Conservation (phyloP, 1,140 invertebrate species). For the Heliconius himera region DNA sequence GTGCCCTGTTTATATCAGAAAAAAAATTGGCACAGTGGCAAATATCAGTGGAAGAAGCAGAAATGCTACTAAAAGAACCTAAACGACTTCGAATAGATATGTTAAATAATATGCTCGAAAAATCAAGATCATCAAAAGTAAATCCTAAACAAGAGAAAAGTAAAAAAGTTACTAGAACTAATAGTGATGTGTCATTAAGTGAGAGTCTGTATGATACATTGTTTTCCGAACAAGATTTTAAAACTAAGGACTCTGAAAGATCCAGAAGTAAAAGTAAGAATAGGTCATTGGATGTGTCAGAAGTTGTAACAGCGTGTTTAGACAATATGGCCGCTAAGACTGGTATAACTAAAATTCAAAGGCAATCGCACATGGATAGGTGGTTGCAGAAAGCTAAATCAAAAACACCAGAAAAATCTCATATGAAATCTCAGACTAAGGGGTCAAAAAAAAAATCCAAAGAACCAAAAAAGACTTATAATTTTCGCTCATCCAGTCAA, state of each 20-base stretch:
- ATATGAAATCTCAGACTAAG: conserved; percentile 50
- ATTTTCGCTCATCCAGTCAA: conserved; percentile 48
- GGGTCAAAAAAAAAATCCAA: conserved; percentile 42
- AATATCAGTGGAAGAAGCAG: conserved; percentile 84
- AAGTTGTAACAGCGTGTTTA: conserved; percentile 74
- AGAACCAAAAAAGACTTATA: conserved; percentile 47
- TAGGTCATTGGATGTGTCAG: conserved; percentile 71
- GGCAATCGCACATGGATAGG: conserved; percentile 78
- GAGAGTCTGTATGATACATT: conserved; percentile 77
- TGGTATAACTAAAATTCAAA: conserved; percentile 73
- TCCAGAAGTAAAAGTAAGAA: conserved; percentile 61
- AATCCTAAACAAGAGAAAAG: conserved; percentile 58
- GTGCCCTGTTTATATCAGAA: conserved; percentile 77
- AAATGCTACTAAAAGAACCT: conserved; percentile 68
- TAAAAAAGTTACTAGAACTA: conserved; percentile 64
- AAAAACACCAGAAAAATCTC: conserved; percentile 73
- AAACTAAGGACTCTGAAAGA: conserved; percentile 59
- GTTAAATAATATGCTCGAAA: conserved; percentile 68
- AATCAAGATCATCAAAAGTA: conserved; percentile 48
- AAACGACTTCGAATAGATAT: conserved; percentile 73
- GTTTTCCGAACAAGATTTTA: conserved; percentile 74
- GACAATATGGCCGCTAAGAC: conserved; percentile 78
- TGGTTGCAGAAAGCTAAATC: conserved; percentile 80
- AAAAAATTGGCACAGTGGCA: conserved; percentile 83
- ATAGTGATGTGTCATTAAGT: conserved; percentile 73